Evolutionary conservation across 2,113 vertebrate species (phyloP).

Genomic region (Myotis lucifugus): DNA sequence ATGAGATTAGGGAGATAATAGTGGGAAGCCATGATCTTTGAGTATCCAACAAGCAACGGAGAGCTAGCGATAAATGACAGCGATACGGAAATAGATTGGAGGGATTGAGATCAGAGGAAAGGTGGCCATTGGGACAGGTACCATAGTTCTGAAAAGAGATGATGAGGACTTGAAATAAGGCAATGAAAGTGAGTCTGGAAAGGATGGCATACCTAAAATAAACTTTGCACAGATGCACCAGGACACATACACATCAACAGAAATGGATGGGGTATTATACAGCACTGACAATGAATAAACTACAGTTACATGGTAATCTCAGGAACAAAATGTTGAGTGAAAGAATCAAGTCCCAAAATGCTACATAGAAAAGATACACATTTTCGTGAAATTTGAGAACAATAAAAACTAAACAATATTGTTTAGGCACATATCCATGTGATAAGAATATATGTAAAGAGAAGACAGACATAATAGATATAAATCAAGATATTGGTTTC

Average conservation of each 20-base stretch:
- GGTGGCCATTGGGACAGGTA: neutral
- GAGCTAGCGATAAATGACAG: neutral
- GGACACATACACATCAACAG: neutral
- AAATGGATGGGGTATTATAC: neutral
- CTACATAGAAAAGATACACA: neutral
- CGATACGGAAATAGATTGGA: slow-evolving; percentile 6
- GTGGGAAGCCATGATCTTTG: neutral
- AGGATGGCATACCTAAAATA: neutral
- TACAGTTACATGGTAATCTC: neutral
- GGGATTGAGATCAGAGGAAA: neutral
- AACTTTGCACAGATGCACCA: neutral
- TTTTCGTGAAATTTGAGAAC: slow-evolving; percentile 32
- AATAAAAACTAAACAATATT: slow-evolving; percentile 31
- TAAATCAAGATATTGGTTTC: neutral
- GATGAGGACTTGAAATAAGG: neutral
- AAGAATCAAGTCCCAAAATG: slow-evolving; percentile 3
- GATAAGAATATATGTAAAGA: slow-evolving; percentile 25
- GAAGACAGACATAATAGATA: neutral
- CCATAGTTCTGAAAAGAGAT: neutral
- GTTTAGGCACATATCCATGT: neutral
- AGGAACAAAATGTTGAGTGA: slow-evolving; percentile 14
- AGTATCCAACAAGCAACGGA: neutral
- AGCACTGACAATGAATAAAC: neutral
- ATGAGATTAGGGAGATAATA: neutral
- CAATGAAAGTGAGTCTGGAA: neutral